A percentile compares a stretch with the other conserved stretches of the same genome.
Conservation (phyloP, 2,888 invertebrate species). For the Antitype chi region DNA sequence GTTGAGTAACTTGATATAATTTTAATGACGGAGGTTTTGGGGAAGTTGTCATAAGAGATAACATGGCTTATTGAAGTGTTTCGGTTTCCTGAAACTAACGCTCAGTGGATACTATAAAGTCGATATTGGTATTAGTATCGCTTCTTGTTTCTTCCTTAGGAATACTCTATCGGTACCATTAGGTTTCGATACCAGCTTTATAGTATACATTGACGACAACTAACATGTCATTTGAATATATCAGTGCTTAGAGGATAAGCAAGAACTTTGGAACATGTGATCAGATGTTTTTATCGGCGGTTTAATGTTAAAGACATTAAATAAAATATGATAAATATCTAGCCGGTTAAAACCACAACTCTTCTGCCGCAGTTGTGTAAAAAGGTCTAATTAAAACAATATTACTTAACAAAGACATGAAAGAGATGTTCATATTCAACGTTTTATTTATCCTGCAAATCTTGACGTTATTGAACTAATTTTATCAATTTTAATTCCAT, state of each 20-base stretch:
- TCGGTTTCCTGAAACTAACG: background rate
- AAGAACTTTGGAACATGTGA: slow-evolving; percentile 40
- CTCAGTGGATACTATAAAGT: slow-evolving; percentile 15
- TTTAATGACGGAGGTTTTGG: background rate
- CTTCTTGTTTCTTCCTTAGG: slow-evolving; percentile 52
- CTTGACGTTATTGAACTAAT: background rate
- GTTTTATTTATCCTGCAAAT: background rate
- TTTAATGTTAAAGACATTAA: slow-evolving; percentile 36
- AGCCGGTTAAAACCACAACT: background rate
- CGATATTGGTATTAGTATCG: slow-evolving; percentile 51
- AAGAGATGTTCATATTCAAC: too few species aligned
- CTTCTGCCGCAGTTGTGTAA: background rate
- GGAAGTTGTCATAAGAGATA: background rate
- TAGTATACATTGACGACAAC: slow-evolving; percentile 22
- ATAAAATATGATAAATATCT: background rate
- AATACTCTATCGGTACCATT: slow-evolving; percentile 48
- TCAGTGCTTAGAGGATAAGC: slow-evolving; percentile 53
- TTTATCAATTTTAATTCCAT: background rate
- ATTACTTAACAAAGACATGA: too few species aligned
- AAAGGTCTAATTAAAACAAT: background rate
- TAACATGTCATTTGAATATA: slow-evolving; percentile 47
- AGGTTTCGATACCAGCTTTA: slow-evolving; percentile 29
- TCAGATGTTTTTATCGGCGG: slow-evolving; percentile 38
- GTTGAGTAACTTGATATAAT: background rate
- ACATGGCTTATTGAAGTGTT: slow-evolving; percentile 6